A percentile compares a stretch with the other conserved stretches of the same genome.
Evolutionary conservation across 2,888 invertebrate species (phyloP).

Genomic region (Zelleria hepariella): DNA sequence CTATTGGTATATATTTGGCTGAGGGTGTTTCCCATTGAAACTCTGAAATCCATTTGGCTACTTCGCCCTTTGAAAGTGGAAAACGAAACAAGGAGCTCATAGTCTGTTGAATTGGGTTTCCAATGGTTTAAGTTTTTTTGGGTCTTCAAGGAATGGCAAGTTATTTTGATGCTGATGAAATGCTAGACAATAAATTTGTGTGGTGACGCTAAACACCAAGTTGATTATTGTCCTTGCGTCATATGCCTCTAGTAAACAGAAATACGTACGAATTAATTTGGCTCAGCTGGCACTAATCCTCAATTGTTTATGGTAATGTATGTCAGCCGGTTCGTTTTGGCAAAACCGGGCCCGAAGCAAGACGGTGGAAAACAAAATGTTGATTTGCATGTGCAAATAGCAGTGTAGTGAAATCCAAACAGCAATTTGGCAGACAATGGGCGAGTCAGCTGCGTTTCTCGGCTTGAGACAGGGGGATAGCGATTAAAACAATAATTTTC

Average conservation of each 20-base stretch:
- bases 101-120: too few species aligned
- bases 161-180: too few species aligned
- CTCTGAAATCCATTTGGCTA: too few species aligned
- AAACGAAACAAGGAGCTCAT: too few species aligned
- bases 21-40: too few species aligned
- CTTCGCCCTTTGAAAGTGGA: too few species aligned
- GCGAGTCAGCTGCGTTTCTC: slow-evolving; percentile 47
- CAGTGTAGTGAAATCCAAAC: slow-evolving; percentile 63
- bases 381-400: slow-evolving; percentile 70
- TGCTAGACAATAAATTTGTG: too few species aligned
- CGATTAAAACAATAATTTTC: slow-evolving; percentile 58
- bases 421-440: slow-evolving; percentile 63
- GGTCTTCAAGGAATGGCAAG: too few species aligned
- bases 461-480: slow-evolving; percentile 28
- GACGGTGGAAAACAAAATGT: slow-evolving; percentile 54
- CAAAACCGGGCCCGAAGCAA: slow-evolving; percentile 1
- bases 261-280: slow-evolving; percentile 17
- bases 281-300: slow-evolving; percentile 50
- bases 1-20: too few species aligned
- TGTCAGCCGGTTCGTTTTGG: slow-evolving; percentile 23
- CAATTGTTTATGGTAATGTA: slow-evolving; percentile 65
- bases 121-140: too few species aligned
- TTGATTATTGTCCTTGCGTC: not conserved
- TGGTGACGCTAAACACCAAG: not conserved
- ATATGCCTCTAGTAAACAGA: not conserved